Evolutionary conservation across 2,888 invertebrate species (phyloP).

Genomic region (Schizotus pectinicornis): DNA sequence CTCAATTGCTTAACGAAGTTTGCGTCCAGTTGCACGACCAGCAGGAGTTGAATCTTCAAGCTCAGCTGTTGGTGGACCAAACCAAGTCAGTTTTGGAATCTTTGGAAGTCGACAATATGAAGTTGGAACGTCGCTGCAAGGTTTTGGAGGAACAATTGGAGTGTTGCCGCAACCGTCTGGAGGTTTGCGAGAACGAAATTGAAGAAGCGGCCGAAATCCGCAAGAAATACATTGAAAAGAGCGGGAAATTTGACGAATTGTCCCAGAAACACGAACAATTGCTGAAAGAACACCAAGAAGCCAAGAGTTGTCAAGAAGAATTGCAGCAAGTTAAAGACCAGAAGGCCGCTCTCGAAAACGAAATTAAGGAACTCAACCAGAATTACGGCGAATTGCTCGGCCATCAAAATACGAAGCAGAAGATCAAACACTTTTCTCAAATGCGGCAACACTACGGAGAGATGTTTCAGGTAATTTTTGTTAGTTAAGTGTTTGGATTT

Average conservation of each 20-base stretch:
- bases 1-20: conserved; percentile 37
- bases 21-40: conserved; percentile 41
- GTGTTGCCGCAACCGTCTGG: conserved; percentile 42
- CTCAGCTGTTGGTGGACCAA: conserved; percentile 35
- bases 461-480: conserved; percentile 56
- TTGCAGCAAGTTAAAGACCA: conserved; percentile 29
- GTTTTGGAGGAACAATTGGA: conserved; percentile 28
- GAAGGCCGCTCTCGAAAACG: conserved; percentile 56
- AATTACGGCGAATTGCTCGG: conserved; percentile 68
- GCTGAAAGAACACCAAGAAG: conserved; percentile 33
- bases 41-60: conserved; percentile 33
- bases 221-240: conserved; percentile 52
- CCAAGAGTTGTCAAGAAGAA: conserved; percentile 5
- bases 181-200: conserved; percentile 45
- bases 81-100: conserved; percentile 35
- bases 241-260: conserved; percentile 51
- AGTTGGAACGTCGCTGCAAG: conserved; percentile 11
- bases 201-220: conserved; percentile 44
- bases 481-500: neutral
- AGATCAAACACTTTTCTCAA: conserved; percentile 64
- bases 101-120: conserved; percentile 23
- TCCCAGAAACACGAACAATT: conserved; percentile 47
- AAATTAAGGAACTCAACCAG: conserved; percentile 61
- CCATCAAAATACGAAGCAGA: conserved; percentile 70
- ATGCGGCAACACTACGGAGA: conserved; percentile 59